These are phyloP conservation scores for Pseudochromis fuscus DNA, from an alignment of 2,797 vertebrate genomes.

Conservation along the genomic window DNA sequence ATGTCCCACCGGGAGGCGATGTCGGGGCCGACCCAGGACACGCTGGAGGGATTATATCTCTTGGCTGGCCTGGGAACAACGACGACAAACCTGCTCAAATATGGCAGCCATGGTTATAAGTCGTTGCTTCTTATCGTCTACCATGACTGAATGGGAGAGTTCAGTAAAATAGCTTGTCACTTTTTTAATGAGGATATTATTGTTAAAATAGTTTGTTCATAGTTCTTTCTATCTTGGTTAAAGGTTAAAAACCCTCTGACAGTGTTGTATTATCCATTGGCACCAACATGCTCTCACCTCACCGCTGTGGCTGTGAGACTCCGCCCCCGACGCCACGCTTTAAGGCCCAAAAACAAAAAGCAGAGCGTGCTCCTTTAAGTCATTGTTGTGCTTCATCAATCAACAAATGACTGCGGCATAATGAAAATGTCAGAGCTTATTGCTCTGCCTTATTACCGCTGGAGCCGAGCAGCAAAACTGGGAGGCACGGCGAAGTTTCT, in stretches of 20 bases:
- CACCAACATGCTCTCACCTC: neutral
- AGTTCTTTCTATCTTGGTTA: neutral
- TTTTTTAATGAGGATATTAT: no score
- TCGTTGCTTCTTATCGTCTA: no score
- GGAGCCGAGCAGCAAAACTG: slow-evolving; percentile 28
- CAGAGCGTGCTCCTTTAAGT: slow-evolving; percentile 10
- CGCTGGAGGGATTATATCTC: no score
- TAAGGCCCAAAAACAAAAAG: slow-evolving; percentile 1
- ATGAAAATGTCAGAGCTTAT: slow-evolving; percentile 52
- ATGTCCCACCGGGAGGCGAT: no score
- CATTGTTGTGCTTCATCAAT: slow-evolving; percentile 37
- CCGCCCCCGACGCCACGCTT: neutral
- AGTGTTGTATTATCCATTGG: neutral
- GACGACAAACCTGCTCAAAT: no score
- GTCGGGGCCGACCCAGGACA: no score
- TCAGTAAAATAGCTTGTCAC: no score
- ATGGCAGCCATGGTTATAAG: no score
- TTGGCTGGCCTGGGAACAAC: no score
- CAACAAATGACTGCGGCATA: slow-evolving; percentile 25
- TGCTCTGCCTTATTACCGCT: slow-evolving; percentile 11
- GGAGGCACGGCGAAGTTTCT: slow-evolving; percentile 10
- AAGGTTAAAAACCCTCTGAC: neutral
- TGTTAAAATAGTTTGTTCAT: no score
- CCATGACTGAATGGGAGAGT: no score
- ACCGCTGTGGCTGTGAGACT: neutral